Base-by-base conservation (phyloP, 2,888 invertebrate genomes). In the Parochlus steinenii region DNA sequence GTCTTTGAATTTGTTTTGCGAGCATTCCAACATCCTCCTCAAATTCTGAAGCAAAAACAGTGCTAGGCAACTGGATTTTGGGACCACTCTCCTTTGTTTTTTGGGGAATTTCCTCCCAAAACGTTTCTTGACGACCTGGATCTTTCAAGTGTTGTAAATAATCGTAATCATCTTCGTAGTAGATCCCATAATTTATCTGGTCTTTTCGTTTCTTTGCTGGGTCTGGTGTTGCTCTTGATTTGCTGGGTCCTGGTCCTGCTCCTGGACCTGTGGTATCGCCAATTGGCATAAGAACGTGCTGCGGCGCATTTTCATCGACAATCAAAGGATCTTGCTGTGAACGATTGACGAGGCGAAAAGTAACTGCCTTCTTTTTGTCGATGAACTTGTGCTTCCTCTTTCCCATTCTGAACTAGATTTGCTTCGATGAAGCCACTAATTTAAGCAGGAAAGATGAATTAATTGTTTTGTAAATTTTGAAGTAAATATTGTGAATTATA, bases 121-220 rank as follows among this genome's bases (percentile, higher is more conserved):
- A 53, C 2, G 52, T 47, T 23, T 47, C 44, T 19, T 55, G 54
- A 20, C 53, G 48, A 5, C 52, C 53, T 0, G 52, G 47, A 39
- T 53, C 45, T 37, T 52, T 55, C 38, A 97, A 65, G 66, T 97
- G 92, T 55, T 95, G 86, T 43, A 95, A 58, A 52, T 97, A 97
- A 54, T 97, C 76, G 55, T 90, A 93, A 46, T 92, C 87, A 58
- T 97, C 93, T 48, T 93, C 92, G 55, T 74, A 95, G 53, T 76
- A 86, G 40, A 97, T 75, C 2, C 93, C 95, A 65, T 71, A 92
- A 53, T 90, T 87, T 11, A 67, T 62, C 48, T 81, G 79, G 45
- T 83, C 77, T 42, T 79, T 74, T 43, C 60, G 65, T 0, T 69
- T 63, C 45, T 74, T 73, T 3, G 63, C 49, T 4, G 50, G 44